Percentiles rank a stretch among this genome's conserved stretches.
Conservation (phyloP, 2,113 vertebrate genomes). For the Chaetodon auriga region DNA sequence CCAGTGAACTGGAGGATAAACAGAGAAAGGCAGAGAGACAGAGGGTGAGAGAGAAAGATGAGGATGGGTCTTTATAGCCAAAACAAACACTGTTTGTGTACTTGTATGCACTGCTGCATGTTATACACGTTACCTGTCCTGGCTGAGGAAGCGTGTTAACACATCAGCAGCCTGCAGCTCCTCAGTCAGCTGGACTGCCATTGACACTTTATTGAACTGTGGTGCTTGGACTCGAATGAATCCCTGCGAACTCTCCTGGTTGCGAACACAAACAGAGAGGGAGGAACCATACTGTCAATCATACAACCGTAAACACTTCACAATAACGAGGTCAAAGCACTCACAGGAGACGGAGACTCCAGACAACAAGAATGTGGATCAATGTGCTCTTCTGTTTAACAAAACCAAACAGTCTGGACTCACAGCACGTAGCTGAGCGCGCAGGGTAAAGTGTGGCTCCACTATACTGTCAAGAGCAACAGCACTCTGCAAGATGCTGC, state of each 20-base stretch:
- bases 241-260: conserved; percentile 89
- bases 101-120: not conserved
- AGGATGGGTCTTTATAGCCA: not conserved
- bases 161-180: conserved; percentile 93
- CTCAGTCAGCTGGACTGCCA: conserved; percentile 95
- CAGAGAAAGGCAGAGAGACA: conserved; percentile 30
- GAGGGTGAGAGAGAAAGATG: conserved; percentile 38
- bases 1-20: conserved; percentile 82
- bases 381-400: conserved; percentile 44
- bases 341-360: not conserved
- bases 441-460: not conserved
- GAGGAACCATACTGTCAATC: not conserved
- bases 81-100: not conserved
- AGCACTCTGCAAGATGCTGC: not conserved
- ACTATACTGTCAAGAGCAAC: not conserved
- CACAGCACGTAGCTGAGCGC: not conserved
- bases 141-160: conserved; percentile 93
- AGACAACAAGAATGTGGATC: conserved; percentile 27
- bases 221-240: conserved; percentile 96
- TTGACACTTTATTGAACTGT: conserved; percentile 96
- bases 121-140: conserved; percentile 87
- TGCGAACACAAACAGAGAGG: conserved; percentile 42
- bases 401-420: conserved; percentile 17
- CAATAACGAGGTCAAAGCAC: not conserved
- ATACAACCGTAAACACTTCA: conserved; percentile 2